These are phyloP conservation scores for Remorina albescens DNA, from an alignment of 2,797 vertebrate species.

Conservation along the genomic window DNA sequence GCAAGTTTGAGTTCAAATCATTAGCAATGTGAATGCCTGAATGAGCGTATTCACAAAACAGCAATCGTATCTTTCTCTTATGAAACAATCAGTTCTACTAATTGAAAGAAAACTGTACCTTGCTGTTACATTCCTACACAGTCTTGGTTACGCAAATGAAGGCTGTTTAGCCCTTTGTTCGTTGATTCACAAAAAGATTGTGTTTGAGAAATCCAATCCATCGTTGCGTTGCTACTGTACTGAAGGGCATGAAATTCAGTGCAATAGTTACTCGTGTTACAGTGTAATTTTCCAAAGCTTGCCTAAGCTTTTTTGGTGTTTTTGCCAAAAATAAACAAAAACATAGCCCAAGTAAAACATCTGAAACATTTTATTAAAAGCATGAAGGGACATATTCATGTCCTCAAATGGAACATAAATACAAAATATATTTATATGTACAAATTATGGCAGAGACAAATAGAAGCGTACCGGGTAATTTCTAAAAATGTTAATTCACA, in stretches of 20 bases:
- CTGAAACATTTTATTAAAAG: constrained; percentile 87
- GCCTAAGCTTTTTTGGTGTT: no score
- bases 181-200: constrained; percentile 35
- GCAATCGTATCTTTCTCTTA: not conserved
- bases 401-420: constrained; percentile 84
- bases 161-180: constrained; percentile 24
- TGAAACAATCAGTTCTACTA: no score
- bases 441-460: constrained; percentile 80
- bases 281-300: not conserved
- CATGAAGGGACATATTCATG: constrained; percentile 72
- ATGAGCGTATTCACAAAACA: not conserved
- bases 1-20: not conserved
- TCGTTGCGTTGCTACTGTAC: not conserved
- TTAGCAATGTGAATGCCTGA: not conserved
- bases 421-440: constrained; percentile 84
- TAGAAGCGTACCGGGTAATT: constrained; percentile 65
- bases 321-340: not conserved
- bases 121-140: constrained; percentile 26
- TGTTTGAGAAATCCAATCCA: constrained; percentile 36
- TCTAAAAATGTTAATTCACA: constrained; percentile 68
- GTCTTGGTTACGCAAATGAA: constrained; percentile 14
- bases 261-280: not conserved
- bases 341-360: constrained; percentile 47
- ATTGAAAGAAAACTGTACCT: no score
- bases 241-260: not conserved